Base-by-base conservation (phyloP, 2,113 vertebrate genomes). In the Ginglymostoma cirratum region DNA sequence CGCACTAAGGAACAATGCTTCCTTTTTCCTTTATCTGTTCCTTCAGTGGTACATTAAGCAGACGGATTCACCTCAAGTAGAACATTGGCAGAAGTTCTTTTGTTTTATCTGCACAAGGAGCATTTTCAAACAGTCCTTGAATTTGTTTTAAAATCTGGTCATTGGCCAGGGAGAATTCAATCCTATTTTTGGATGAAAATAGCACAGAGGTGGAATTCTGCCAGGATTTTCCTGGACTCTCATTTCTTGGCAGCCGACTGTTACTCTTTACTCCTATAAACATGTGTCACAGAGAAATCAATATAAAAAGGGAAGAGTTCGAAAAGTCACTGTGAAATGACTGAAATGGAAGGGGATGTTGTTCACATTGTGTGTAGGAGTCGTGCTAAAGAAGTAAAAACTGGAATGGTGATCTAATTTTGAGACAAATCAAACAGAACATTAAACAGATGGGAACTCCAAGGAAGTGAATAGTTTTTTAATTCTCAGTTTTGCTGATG, bases 91-190 rank as follows among this genome's bases (percentile, higher is more conserved):
- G 85, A 96, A 48, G 70, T 55, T 14, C 67, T 76, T 94, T 95
- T 83, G 85, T 97, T 97, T 97, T 1, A 38, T 96, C 97, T 97
- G 97, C 97, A 97, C 96, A 97, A 96, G 96, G 96, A 96, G 97
- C 97, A 30, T 96, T 95, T 94, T 96, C 96, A 96, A 95, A 96
- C 94, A 96, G 94, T n/a, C n/a, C 55, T 95, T 96, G 93, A 96
- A 96, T 96, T 95, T 95, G 70, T 96, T 96, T 55, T 90, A 80
- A 96, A 96, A 96, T 80, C 95, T 97, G 96, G 96, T 96, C 96
- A 96, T 96, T 96, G 96, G 97, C 97, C 97, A 97, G 97, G 97
- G 97, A 97, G 97, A 97, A 97, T 97, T 96, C 97, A 97, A 97
- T 97, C 97, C 97, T 97, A 97, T 98, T 98, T 98, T 97, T 97